Conservation (phyloP, 1,140 invertebrate species). For the Trypoxylus dichotomus region DNA sequence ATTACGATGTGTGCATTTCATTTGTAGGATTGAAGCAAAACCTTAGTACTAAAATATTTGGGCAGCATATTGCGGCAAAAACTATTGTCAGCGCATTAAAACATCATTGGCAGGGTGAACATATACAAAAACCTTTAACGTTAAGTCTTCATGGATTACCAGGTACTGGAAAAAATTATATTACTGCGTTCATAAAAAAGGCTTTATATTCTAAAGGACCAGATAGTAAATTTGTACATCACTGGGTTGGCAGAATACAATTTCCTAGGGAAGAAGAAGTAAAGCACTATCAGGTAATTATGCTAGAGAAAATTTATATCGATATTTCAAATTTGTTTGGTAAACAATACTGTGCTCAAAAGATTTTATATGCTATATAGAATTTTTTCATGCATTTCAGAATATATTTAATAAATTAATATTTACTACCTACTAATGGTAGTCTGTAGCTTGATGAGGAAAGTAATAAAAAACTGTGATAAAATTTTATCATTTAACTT, state of each 20-base stretch:
- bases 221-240: constrained; percentile 78
- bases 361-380: no score
- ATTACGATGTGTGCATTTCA: constrained; percentile 30
- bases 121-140: constrained; percentile 67
- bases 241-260: constrained; percentile 77
- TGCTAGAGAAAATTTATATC: constrained; percentile 20
- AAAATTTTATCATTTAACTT: no score
- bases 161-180: constrained; percentile 87
- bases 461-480: no score
- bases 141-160: constrained; percentile 81
- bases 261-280: constrained; percentile 65
- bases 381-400: no score
- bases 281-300: constrained; percentile 59
- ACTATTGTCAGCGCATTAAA: constrained; percentile 60
- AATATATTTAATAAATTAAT: no score
- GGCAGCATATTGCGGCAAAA: constrained; percentile 67
- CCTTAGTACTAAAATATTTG: constrained; percentile 58
- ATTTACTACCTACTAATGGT: no score
- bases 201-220: constrained; percentile 73
- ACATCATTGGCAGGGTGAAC: constrained; percentile 55
- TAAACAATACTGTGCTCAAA: no score
- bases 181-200: constrained; percentile 78
- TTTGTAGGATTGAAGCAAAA: constrained; percentile 48
- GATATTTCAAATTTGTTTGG: no score
- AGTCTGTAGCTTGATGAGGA: no score